Percentiles rank a stretch among this genome's conserved stretches.
phyloP scores from a whole-genome alignment of 2,888 invertebrate genomes.

The Calameuta filiformis region DNA sequence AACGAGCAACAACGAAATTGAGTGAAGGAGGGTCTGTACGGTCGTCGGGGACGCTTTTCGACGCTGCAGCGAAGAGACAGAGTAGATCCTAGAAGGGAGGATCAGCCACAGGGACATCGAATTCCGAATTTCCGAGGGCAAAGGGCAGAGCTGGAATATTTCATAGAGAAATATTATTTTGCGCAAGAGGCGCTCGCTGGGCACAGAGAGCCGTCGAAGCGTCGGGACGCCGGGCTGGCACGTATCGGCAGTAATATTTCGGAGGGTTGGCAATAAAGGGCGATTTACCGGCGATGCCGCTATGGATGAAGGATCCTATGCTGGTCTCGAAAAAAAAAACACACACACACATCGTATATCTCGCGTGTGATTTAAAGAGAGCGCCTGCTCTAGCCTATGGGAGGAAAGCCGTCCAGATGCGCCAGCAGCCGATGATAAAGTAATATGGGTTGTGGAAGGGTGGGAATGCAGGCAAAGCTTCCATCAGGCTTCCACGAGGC shows the following conservation, averaged over 20 bases:
- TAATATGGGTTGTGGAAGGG: not conserved
- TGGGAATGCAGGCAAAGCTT: not conserved
- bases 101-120: not conserved
- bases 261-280: constrained; percentile 2
- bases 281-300: constrained; percentile 1
- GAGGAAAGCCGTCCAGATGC: not conserved
- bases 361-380: not conserved
- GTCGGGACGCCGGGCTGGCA: not conserved
- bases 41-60: no score
- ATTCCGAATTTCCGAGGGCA: not conserved
- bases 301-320: not conserved
- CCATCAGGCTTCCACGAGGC: not conserved
- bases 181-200: not conserved
- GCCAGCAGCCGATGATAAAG: not conserved
- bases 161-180: no score
- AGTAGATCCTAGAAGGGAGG: no score
- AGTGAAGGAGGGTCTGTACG: not conserved
- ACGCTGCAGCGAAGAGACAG: no score
- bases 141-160: no score
- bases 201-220: not conserved
- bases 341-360: not conserved
- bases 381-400: not conserved
- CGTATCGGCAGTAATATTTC: constrained; percentile 12
- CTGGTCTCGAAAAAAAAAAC: not conserved
- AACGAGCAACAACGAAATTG: not conserved